Evolutionary conservation across 2,113 vertebrate genomes (phyloP).

Genomic region (Meleagris gallopavo): DNA sequence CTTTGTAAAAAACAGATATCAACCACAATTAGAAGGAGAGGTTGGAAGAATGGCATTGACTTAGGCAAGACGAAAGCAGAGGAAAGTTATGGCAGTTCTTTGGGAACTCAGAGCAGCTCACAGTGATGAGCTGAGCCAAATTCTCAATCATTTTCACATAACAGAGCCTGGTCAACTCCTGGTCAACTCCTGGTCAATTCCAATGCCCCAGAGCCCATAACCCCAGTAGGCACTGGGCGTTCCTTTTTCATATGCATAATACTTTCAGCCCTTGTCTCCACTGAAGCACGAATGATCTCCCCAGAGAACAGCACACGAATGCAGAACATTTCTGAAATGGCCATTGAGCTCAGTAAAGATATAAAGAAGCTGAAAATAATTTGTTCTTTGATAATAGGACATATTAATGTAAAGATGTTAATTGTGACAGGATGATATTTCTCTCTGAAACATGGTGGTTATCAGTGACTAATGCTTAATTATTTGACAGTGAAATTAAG

Average conservation of each 20-base stretch:
- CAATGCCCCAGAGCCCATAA: neutral
- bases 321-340: neutral
- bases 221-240: neutral
- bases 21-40: neutral
- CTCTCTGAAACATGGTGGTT: neutral
- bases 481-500: neutral
- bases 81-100: rapidly evolving
- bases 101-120: neutral
- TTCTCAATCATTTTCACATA: neutral
- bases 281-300: too few relatives aligned
- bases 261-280: neutral
- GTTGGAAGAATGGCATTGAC: neutral
- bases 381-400: neutral
- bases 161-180: neutral
- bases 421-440: neutral
- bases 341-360: neutral
- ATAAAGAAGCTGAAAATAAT: neutral
- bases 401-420: neutral
- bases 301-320: neutral
- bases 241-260: neutral
- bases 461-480: neutral
- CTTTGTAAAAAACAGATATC: neutral
- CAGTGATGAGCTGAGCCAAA: neutral
- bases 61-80: neutral
- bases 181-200: neutral